Conservation (phyloP, 2,888 invertebrate species). For the Belgica antarctica region DNA sequence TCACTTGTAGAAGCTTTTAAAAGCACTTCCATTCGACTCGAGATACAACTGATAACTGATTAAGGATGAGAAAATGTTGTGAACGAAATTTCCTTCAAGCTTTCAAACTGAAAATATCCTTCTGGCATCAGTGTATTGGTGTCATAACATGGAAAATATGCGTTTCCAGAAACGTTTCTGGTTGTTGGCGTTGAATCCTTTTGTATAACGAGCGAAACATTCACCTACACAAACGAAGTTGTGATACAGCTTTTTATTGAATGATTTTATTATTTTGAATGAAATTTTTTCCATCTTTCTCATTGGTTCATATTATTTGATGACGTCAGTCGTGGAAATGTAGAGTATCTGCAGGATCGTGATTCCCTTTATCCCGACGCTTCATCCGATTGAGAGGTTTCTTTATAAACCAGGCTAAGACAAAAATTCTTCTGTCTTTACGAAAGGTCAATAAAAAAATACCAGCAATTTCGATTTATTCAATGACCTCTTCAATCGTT, state of each 20-base stretch:
- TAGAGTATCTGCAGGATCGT: constrained; percentile 8
- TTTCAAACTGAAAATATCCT: constrained; percentile 39
- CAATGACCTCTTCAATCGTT: no score
- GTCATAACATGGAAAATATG: neutral
- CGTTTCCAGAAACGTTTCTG: neutral
- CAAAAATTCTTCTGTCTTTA: no score
- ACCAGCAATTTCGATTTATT: no score
- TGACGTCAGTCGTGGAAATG: constrained; percentile 37
- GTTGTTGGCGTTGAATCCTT: constrained; percentile 26
- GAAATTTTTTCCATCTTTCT: constrained; percentile 35
- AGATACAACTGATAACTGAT: constrained; percentile 44
- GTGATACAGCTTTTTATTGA: constrained; percentile 35
- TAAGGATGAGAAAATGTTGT: constrained; percentile 43
- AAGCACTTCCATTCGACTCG: constrained; percentile 30
- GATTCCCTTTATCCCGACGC: neutral
- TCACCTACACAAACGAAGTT: constrained; percentile 26
- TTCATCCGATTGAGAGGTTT: no score
- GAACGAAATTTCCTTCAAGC: no score
- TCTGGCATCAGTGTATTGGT: constrained; percentile 10
- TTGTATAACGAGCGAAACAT: neutral
- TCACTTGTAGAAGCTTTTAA: neutral
- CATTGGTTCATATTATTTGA: constrained; percentile 30
- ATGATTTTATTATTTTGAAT: constrained; percentile 44
- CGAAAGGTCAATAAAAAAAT: no score
- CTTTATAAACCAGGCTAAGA: no score